Percentiles rank a stretch among this genome's conserved stretches.
Conservation (phyloP, 2,797 vertebrate genomes). For the Spinus olivaceus region DNA sequence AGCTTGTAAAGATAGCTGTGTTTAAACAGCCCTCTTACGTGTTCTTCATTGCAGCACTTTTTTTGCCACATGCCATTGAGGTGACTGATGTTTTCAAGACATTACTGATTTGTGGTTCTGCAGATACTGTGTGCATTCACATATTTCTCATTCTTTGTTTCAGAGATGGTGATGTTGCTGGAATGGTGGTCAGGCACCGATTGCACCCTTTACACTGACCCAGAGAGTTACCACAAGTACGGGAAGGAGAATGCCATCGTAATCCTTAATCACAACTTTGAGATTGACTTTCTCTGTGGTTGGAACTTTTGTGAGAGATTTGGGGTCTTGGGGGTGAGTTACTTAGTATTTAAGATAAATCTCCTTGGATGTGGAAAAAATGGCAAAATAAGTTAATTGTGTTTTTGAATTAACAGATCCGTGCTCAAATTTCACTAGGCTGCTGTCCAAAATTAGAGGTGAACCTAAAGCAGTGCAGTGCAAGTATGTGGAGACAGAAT, state of each 20-base stretch:
- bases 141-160: constrained; percentile 58
- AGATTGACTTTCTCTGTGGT: constrained; percentile 96
- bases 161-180: constrained; percentile 91
- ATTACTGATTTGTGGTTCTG: neutral
- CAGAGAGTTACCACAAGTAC: constrained; percentile 76
- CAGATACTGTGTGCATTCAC: neutral
- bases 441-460: neutral
- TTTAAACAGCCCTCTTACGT: neutral
- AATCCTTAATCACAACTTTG: constrained; percentile 93
- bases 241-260: constrained; percentile 94
- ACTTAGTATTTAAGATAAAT: neutral
- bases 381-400: neutral
- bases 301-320: constrained; percentile 96
- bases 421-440: neutral
- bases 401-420: neutral
- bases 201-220: constrained; percentile 90
- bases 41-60: neutral
- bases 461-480: neutral
- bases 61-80: neutral
- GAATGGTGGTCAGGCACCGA: constrained; percentile 98
- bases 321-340: constrained; percentile 93
- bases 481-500: neutral
- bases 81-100: neutral
- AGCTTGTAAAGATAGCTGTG: neutral
- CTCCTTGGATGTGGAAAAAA: neutral